These are phyloP conservation scores for Rhinopomastus cyanomelas DNA, from an alignment of 2,113 vertebrate genomes.

Conservation along the genomic window DNA sequence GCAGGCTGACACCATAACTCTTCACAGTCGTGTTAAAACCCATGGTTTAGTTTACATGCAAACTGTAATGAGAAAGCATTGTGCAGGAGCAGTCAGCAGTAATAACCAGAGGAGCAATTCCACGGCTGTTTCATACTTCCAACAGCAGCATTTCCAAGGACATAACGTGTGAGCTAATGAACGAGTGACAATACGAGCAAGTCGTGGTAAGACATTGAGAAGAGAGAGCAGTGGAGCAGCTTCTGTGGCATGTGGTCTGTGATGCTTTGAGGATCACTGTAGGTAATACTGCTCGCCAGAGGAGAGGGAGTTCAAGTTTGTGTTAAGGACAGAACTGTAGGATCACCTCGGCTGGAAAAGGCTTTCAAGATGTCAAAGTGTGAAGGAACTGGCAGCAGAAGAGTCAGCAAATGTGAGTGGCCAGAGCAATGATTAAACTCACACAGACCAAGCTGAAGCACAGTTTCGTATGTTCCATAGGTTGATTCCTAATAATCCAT, in stretches of 20 bases:
- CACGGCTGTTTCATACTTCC: not conserved
- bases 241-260: not conserved
- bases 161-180: not conserved
- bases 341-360: no score
- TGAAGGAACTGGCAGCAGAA: not conserved
- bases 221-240: not conserved
- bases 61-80: not conserved
- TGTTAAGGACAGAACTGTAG: no score
- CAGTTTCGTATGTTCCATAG: not conserved
- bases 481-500: not conserved
- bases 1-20: not conserved
- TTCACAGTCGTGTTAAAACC: not conserved
- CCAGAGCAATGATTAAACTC: conserved; percentile 22
- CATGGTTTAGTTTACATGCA: not conserved
- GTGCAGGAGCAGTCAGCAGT: not conserved
- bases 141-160: not conserved
- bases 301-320: not conserved
- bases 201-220: not conserved
- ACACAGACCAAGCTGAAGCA: conserved; percentile 9
- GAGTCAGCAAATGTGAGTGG: not conserved
- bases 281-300: not conserved
- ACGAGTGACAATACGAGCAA: not conserved
- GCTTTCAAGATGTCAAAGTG: not conserved
- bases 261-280: not conserved
- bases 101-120: not conserved